phyloP scores from a whole-genome alignment of 2,888 invertebrate species.

The Cataglyphis cursor region DNA sequence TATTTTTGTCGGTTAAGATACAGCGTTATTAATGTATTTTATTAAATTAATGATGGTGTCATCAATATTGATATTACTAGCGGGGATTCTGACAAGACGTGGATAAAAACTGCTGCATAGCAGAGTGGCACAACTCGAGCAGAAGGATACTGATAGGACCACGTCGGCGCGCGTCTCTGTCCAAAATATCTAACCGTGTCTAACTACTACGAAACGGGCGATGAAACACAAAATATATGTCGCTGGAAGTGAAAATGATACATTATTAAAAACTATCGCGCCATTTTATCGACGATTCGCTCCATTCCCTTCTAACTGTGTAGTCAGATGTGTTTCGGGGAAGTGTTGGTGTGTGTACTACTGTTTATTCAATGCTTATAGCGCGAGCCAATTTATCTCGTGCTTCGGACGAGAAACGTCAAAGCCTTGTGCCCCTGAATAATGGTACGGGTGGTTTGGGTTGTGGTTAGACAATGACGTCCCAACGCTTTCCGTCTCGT shows the following conservation, averaged over 20 bases:
- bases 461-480: constrained; percentile 67
- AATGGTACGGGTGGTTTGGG: constrained; percentile 62
- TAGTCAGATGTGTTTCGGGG: constrained; percentile 1
- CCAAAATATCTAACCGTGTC: constrained; percentile 10
- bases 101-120: constrained; percentile 42
- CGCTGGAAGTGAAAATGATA: neutral
- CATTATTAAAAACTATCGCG: neutral
- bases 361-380: constrained; percentile 70
- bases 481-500: constrained; percentile 52
- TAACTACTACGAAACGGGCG: constrained; percentile 11
- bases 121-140: constrained; percentile 46
- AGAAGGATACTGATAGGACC: constrained; percentile 35
- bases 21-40: neutral
- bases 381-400: constrained; percentile 74
- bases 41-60: constrained; percentile 41
- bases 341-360: constrained; percentile 31
- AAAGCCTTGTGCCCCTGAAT: constrained; percentile 70
- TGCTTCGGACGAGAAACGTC: constrained; percentile 68
- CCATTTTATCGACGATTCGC: neutral
- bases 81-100: constrained; percentile 8
- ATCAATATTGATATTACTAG: constrained; percentile 30
- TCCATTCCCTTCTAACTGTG: neutral
- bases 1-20: neutral
- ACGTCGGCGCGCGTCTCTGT: neutral
- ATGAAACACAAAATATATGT: neutral